A percentile compares a stretch with the other conserved stretches of the same genome.
phyloP scores from a whole-genome alignment of 1,140 invertebrate species.

The Fopius arisanus region DNA sequence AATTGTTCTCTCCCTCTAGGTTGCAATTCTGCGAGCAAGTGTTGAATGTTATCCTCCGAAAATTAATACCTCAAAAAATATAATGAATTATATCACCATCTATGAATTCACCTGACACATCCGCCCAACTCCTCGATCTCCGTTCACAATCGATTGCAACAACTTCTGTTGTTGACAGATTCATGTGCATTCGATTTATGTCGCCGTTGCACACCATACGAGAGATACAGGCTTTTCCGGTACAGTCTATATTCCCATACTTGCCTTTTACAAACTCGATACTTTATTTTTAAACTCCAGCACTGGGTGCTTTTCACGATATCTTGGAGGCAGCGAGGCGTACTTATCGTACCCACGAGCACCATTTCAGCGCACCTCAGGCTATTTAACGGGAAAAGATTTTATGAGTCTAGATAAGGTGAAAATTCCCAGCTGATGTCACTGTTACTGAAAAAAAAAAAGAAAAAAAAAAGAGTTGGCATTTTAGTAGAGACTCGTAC shows the following conservation, averaged over 20 bases:
- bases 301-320: not conserved
- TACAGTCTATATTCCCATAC: not conserved
- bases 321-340: constrained; percentile 1
- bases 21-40: no score
- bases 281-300: not conserved
- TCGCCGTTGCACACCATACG: not conserved
- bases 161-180: constrained; percentile 32
- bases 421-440: constrained; percentile 8
- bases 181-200: constrained; percentile 31
- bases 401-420: constrained; percentile 6
- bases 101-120: not conserved
- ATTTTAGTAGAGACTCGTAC: not conserved
- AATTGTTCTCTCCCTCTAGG: no score
- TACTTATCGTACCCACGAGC: constrained; percentile 10
- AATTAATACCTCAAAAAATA: not conserved
- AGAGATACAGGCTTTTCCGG: constrained; percentile 12
- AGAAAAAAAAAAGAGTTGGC: not conserved
- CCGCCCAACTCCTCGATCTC: constrained; percentile 17
- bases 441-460: not conserved
- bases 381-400: constrained; percentile 14
- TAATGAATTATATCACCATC: not conserved
- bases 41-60: no score
- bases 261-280: not conserved
- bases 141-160: constrained; percentile 32
- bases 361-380: constrained; percentile 8